Percentiles rank a stretch among this genome's conserved stretches.
phyloP scores from a whole-genome alignment of 2,888 invertebrate species.

The Shargacucullia verbasci region DNA sequence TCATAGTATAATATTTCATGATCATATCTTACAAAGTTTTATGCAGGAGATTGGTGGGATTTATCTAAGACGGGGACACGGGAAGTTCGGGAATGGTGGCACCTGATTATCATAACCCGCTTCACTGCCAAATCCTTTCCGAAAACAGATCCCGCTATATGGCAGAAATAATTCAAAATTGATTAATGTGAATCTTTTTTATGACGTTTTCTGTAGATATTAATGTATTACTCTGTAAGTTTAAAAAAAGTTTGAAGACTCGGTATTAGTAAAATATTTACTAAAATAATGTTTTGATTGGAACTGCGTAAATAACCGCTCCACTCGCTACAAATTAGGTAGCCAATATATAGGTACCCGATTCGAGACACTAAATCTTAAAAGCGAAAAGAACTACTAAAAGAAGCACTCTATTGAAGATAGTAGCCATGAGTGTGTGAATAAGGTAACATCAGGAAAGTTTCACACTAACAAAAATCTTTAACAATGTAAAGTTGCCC shows the following conservation, averaged over 20 bases:
- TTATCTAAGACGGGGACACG: constrained; percentile 53
- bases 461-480: constrained; percentile 33
- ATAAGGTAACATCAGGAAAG: constrained; percentile 8
- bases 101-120: constrained; percentile 59
- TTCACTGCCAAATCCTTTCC: constrained; percentile 52
- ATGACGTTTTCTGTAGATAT: too few relatives aligned
- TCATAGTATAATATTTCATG: constrained; percentile 48
- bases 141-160: constrained; percentile 49
- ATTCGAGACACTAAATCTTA: too few relatives aligned
- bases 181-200: constrained; percentile 44
- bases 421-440: too few relatives aligned
- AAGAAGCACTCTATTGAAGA: too few relatives aligned
- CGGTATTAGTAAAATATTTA: too few relatives aligned
- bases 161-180: constrained; percentile 45
- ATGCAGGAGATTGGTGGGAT: constrained; percentile 56
- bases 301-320: too few relatives aligned
- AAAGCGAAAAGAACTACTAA: too few relatives aligned
- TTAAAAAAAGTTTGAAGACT: too few relatives aligned
- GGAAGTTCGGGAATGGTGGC: constrained; percentile 50
- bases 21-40: constrained; percentile 56
- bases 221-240: too few relatives aligned
- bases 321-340: too few relatives aligned
- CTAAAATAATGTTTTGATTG: too few relatives aligned
- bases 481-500: constrained; percentile 42
- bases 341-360: too few relatives aligned